phyloP scores from a whole-genome alignment of 2,113 vertebrate genomes.

The Rhinogobius similis region DNA sequence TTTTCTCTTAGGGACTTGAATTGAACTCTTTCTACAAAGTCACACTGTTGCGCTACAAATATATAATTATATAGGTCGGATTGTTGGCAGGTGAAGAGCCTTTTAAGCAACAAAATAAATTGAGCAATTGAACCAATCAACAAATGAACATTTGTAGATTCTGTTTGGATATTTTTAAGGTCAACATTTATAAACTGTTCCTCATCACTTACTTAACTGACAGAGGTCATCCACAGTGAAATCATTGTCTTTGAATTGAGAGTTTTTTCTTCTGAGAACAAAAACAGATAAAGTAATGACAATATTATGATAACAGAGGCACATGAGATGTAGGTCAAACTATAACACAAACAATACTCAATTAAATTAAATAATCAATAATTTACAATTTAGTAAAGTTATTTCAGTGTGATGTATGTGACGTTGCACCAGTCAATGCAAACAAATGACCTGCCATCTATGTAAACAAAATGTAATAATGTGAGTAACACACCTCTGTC shows the following conservation, averaged over 20 bases:
- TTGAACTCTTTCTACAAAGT: too few relatives aligned
- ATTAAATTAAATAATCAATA: too few relatives aligned
- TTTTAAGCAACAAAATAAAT: background rate
- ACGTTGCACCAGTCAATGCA: too few relatives aligned
- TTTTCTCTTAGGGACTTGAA: too few relatives aligned
- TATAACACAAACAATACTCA: background rate
- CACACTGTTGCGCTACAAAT: too few relatives aligned
- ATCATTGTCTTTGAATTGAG: conserved; percentile 83
- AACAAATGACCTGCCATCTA: background rate
- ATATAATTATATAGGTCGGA: too few relatives aligned
- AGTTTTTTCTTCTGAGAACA: conserved; percentile 87
- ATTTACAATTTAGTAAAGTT: too few relatives aligned
- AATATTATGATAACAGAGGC: background rate
- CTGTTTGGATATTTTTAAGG: too few relatives aligned
- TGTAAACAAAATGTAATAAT: background rate
- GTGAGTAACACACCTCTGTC: conserved; percentile 81
- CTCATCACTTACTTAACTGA: conserved; percentile 86
- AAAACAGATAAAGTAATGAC: background rate
- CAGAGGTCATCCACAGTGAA: conserved; percentile 93
- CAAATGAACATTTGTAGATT: too few relatives aligned
- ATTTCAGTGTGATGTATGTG: too few relatives aligned
- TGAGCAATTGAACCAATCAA: background rate
- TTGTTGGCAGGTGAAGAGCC: too few relatives aligned
- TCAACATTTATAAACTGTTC: background rate
- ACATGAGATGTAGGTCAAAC: background rate